phyloP scores from a whole-genome alignment of 1,140 invertebrate genomes.

The Papilio glaucus region DNA sequence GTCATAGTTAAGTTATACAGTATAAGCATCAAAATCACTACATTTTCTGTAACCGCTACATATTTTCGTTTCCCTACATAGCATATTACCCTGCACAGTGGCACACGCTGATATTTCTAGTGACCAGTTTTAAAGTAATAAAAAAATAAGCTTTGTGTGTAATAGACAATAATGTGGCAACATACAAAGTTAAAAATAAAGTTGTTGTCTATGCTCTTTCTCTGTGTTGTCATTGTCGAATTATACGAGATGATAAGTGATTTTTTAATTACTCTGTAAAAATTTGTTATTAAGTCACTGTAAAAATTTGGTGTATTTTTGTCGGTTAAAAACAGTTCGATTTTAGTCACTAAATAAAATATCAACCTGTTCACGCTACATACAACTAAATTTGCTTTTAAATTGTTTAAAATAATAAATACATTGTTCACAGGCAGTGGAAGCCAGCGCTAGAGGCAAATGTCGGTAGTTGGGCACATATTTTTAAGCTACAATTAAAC shows the following conservation, averaged over 20 bases:
- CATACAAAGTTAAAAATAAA: too few species aligned
- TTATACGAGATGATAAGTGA: too few species aligned
- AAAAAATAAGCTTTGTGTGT: not conserved
- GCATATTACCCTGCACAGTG: conserved; percentile 37
- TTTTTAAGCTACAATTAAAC: conserved; percentile 41
- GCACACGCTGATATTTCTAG: conserved; percentile 32
- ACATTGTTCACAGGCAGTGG: conserved; percentile 42
- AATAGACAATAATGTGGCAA: not conserved
- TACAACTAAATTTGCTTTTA: conserved; percentile 48
- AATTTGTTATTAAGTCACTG: too few species aligned
- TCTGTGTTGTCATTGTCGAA: not conserved
- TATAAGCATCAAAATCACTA: conserved; percentile 23
- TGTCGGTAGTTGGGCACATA: conserved; percentile 40
- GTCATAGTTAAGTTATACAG: conserved; percentile 25
- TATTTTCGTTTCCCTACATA: conserved; percentile 23
- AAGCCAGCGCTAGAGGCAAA: conserved; percentile 47
- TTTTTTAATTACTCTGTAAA: too few species aligned
- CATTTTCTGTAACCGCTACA: conserved; percentile 24
- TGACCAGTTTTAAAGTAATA: not conserved
- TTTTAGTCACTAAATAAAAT: conserved; percentile 29
- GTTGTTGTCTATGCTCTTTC: not conserved
- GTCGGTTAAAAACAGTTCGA: too few species aligned
- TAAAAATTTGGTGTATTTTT: too few species aligned
- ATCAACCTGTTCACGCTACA: conserved; percentile 44
- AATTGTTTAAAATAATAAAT: conserved; percentile 40